Evolutionary conservation across 2,797 vertebrate species (phyloP).

Genomic region (Alcedo atthis): DNA sequence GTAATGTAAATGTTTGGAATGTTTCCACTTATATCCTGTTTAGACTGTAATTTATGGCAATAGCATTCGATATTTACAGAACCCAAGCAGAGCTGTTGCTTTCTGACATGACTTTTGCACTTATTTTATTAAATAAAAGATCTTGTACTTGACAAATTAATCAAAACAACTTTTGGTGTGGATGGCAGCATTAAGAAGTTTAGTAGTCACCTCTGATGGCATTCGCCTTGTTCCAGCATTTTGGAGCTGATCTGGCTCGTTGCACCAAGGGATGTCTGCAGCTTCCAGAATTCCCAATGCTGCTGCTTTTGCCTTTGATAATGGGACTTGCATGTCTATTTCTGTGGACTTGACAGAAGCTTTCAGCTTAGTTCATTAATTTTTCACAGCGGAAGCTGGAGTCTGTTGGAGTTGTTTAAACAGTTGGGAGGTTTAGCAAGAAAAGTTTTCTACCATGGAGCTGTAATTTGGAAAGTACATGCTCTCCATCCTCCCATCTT

Average conservation of each 20-base stretch:
- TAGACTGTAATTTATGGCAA: neutral
- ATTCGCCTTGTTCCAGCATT: neutral
- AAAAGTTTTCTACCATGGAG: neutral
- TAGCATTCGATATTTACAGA: neutral
- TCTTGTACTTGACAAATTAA: neutral
- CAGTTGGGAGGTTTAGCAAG: conserved; percentile 31
- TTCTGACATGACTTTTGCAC: neutral
- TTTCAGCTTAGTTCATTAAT: conserved; percentile 64
- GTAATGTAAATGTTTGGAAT: neutral
- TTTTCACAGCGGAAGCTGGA: conserved; percentile 51
- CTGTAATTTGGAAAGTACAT: neutral
- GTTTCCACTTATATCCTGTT: neutral
- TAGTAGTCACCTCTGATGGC: neutral
- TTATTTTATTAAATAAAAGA: neutral
- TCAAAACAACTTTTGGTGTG: neutral
- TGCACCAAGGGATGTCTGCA: neutral
- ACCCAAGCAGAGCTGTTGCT: neutral
- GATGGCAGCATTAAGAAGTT: neutral
- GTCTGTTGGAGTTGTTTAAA: conserved; percentile 45
- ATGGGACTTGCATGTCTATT: conserved; percentile 27
- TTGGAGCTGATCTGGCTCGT: conserved; percentile 17
- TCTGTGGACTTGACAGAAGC: conserved; percentile 56
- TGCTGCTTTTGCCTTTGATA: conserved; percentile 57
- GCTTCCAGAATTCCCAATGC: conserved; percentile 41
- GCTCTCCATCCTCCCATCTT: neutral